Base-by-base conservation (phyloP, 2,888 invertebrate genomes). In the Orthosia incerta region DNA sequence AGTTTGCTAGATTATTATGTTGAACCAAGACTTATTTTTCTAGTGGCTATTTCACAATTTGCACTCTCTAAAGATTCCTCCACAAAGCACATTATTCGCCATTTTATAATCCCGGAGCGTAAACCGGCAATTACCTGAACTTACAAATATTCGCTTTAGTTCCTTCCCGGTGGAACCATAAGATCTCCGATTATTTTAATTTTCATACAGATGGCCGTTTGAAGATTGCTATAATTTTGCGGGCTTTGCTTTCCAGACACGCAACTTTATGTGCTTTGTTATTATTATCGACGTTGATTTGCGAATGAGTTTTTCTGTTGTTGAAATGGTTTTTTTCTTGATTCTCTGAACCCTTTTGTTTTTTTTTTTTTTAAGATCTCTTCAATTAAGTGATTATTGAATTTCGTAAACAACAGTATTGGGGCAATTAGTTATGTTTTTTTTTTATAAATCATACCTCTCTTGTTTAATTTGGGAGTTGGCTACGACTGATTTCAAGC, bases 141-240 rank as follows among this genome's bases (percentile, higher is more conserved):
- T 87, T 79, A 87, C 90, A 91, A 93, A 93, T 93, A 93, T 91
- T 91, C 84, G 79, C 87, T 80, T 88, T 81, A 86, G 88, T 91
- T 93, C 87, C 89, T 90, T 86, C 87, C 85, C 86, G 71, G 85
- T 82, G 72, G 66, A 78, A 77, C 75, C 80, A 87, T 86, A 87
- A 90, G 87, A 86, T 87, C 87, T 83, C 81, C 61, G 86, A 88
- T 89, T 89, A 88, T 90, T 91, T 91, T 90, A 80, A 88, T 92
- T 91, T 89, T 88, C 85, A 85, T 89, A 82, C 79, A 80, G 86
- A 90, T 88, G 85, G 84, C 84, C 11, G 83, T 90, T 89, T 91
- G 82, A 79, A 88, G 90, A 92, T 91, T 89, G 88, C 91, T 87
- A 88, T 89, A 90, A 91, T 91, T 90, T 89, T 72, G 79, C 84